Evolutionary conservation across 2,888 invertebrate species (phyloP).

Genomic region (Chaetogeoica ovagalla): DNA sequence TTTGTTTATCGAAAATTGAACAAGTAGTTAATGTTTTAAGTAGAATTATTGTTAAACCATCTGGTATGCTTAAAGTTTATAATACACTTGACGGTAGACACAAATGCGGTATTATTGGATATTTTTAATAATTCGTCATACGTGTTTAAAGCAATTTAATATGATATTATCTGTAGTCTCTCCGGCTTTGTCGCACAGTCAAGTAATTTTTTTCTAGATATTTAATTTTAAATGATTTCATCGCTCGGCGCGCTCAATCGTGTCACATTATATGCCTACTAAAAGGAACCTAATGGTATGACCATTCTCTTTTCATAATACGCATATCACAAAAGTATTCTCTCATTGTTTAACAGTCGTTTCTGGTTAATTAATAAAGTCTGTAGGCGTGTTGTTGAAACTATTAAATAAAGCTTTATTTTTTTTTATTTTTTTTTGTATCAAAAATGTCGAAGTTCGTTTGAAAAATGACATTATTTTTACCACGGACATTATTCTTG

Average conservation of each 20-base stretch:
- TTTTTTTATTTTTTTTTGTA: background rate
- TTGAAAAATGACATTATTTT: conserved; percentile 1
- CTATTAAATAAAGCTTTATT: background rate
- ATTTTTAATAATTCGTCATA: background rate
- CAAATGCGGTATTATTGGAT: background rate
- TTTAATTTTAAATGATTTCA: background rate
- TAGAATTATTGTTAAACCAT: background rate
- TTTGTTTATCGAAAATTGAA: background rate
- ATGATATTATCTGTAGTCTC: background rate
- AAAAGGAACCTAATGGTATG: background rate
- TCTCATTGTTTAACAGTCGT: conserved; percentile 6
- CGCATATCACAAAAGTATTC: background rate
- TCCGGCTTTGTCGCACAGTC: no score
- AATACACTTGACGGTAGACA: background rate
- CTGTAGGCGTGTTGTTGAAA: background rate
- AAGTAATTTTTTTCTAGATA: background rate
- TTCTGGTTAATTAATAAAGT: conserved; percentile 14
- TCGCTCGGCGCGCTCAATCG: no score
- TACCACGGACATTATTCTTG: background rate
- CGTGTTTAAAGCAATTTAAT: background rate
- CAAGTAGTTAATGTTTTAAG: background rate
- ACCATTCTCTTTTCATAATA: background rate
- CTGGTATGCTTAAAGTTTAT: background rate
- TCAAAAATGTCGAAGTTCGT: background rate
- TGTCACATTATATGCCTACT: background rate